These are phyloP conservation scores for Xiphorhynchus elegans DNA, from an alignment of 2,113 vertebrate species.

Conservation along the genomic window DNA sequence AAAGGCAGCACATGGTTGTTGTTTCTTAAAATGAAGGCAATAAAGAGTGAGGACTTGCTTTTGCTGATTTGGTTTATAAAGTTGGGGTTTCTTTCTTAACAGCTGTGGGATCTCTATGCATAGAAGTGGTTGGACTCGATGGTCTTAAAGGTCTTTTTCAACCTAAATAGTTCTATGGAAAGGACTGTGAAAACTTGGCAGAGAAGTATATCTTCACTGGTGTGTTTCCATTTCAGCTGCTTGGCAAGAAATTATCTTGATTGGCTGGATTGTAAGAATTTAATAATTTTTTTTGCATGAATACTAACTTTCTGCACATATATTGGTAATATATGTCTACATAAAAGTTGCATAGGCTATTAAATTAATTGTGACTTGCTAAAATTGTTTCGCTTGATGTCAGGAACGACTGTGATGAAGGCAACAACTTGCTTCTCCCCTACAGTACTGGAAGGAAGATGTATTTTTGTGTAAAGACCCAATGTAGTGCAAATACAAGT, in stretches of 20 bases:
- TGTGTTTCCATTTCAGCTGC: neutral
- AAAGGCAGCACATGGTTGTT: neutral
- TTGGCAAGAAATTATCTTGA: constrained; percentile 11
- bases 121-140: neutral
- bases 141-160: neutral
- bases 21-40: neutral
- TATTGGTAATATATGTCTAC: neutral
- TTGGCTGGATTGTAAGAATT: neutral
- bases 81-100: neutral
- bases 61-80: neutral
- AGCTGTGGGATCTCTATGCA: neutral
- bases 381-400: neutral
- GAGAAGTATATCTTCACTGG: neutral
- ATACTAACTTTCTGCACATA: neutral
- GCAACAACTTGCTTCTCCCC: neutral
- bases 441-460: neutral
- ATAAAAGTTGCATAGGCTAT: neutral
- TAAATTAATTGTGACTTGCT: neutral
- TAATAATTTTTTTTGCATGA: neutral
- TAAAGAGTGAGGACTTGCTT: neutral
- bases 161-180: neutral
- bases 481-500: neutral
- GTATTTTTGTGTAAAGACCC: neutral
- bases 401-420: neutral
- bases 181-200: neutral